phyloP scores from a whole-genome alignment of 1,140 invertebrate genomes.

The Drosophila cardini region DNA sequence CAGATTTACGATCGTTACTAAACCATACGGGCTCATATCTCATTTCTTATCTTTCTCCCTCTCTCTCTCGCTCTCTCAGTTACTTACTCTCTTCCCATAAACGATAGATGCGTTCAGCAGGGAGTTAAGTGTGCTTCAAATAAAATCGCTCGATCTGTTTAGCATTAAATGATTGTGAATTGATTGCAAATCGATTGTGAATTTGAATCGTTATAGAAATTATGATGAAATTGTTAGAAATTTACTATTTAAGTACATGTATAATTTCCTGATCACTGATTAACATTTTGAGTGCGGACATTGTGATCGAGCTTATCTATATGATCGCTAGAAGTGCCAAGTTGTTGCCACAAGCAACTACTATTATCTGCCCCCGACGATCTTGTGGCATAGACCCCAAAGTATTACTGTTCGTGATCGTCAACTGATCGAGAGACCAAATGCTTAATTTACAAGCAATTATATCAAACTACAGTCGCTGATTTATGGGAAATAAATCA shows the following conservation, averaged over 20 bases:
- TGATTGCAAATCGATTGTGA: slow-evolving; percentile 19
- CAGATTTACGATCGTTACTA: slow-evolving; percentile 74
- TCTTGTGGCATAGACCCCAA: slow-evolving; percentile 17
- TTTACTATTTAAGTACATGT: not conserved
- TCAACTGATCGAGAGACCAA: slow-evolving; percentile 27
- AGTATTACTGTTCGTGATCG: too few relatives aligned
- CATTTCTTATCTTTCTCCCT: slow-evolving; percentile 59
- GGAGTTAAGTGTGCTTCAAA: not conserved
- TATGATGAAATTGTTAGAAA: slow-evolving; percentile 7
- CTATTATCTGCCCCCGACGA: slow-evolving; percentile 1
- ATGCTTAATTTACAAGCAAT: slow-evolving; percentile 81
- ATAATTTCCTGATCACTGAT: not conserved
- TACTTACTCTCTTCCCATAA: slow-evolving; percentile 51
- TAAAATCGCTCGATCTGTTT: slow-evolving; percentile 23
- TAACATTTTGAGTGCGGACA: not conserved
- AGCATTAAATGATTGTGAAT: slow-evolving; percentile 14
- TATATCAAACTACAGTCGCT: slow-evolving; percentile 76
- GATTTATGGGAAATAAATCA: slow-evolving; percentile 82
- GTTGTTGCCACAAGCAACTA: slow-evolving; percentile 3
- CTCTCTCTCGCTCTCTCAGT: slow-evolving; percentile 50
- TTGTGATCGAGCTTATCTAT: slow-evolving; percentile 10
- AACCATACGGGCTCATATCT: slow-evolving; percentile 60
- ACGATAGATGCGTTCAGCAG: slow-evolving; percentile 20
- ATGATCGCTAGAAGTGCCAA: not conserved
- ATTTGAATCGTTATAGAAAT: not conserved